Evolutionary conservation across 2,888 invertebrate genomes (phyloP).

Genomic region (Tridacna crocea): DNA sequence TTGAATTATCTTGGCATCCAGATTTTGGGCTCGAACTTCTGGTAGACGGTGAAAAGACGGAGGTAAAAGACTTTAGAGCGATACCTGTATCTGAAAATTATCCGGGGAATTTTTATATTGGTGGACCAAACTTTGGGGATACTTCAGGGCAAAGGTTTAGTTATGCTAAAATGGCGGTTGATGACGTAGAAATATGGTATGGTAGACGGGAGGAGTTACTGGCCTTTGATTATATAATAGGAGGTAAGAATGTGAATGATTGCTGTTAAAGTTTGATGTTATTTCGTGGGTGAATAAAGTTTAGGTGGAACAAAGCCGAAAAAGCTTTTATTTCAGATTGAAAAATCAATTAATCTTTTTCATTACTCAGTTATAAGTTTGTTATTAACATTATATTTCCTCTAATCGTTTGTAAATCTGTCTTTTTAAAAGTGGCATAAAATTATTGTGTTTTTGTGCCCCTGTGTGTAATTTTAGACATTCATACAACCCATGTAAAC

Average conservation of each 20-base stretch:
- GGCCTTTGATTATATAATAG: constrained; percentile 76
- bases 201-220: constrained; percentile 73
- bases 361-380: too few species aligned
- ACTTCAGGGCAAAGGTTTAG: constrained; percentile 60
- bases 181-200: constrained; percentile 80
- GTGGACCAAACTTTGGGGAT: constrained; percentile 74
- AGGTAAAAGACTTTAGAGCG: constrained; percentile 34
- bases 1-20: constrained; percentile 81
- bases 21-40: constrained; percentile 75
- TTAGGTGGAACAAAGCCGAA: too few species aligned
- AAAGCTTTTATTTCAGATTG: too few species aligned
- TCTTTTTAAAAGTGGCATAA: too few species aligned
- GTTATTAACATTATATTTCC: too few species aligned
- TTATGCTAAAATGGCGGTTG: constrained; percentile 72
- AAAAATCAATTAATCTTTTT: too few species aligned
- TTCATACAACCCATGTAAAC: too few species aligned
- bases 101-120: constrained; percentile 69
- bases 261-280: too few species aligned
- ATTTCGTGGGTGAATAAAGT: too few species aligned
- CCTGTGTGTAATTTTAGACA: too few species aligned
- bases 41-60: constrained; percentile 71
- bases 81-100: constrained; percentile 37
- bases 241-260: constrained; percentile 65
- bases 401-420: too few species aligned
- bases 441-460: too few species aligned